Evolutionary conservation across 1,140 invertebrate genomes (phyloP).

Genomic region (Penaeus indicus): DNA sequence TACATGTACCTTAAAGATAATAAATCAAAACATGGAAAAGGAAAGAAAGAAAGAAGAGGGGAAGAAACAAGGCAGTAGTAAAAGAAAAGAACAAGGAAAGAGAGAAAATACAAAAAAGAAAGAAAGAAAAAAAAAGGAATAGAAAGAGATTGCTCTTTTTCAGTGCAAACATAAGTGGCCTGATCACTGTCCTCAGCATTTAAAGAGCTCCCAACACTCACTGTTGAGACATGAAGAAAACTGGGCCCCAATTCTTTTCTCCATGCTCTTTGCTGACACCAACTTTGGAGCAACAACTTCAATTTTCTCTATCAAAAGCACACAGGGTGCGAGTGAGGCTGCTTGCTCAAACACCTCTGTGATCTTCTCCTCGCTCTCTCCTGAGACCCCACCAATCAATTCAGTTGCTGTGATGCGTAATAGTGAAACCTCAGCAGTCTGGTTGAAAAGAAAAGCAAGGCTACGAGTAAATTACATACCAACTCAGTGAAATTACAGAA

Average conservation of each 20-base stretch:
- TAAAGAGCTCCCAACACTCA: constrained; percentile 3
- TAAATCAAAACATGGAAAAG: neutral
- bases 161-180: too few species aligned
- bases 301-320: constrained; percentile 95
- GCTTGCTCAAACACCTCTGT: constrained; percentile 92
- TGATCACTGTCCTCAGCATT: neutral
- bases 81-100: neutral
- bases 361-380: constrained; percentile 94
- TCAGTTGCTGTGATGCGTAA: constrained; percentile 85
- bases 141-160: too few species aligned
- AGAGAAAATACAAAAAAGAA: neutral
- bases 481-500: constrained; percentile 14
- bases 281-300: constrained; percentile 86
- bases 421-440: constrained; percentile 36
- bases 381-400: constrained; percentile 93
- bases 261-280: constrained; percentile 43
- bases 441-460: constrained; percentile 3
- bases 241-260: constrained; percentile 46
- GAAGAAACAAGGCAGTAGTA: neutral
- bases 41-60: neutral
- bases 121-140: neutral
- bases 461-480: neutral
- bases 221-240: constrained; percentile 40
- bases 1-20: too few species aligned
- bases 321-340: constrained; percentile 80